Evolutionary conservation across 2,113 vertebrate species (phyloP), one percentile per base, ranked within the genome.

Genomic region (Panthera leo): DNA sequence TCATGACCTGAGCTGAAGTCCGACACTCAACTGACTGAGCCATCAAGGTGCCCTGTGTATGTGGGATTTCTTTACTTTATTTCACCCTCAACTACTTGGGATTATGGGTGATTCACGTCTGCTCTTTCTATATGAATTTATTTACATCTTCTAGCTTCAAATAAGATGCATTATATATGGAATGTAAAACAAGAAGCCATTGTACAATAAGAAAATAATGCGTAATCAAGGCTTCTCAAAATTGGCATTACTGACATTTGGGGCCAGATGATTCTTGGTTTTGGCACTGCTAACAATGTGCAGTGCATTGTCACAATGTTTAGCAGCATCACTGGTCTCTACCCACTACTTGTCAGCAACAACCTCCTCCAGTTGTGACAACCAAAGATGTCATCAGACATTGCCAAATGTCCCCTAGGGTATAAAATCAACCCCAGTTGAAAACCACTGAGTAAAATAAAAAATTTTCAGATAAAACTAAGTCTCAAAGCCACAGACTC

Each of bases 401-500:
- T 48, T 23, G 12, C 2, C 68, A 25, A 63, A 65, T 13, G 25
- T 48, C 29, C 25, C 58, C 6, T 12, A 2, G 34, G n/a, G 21
- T 8, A 27, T 27, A 93, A 79, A 84, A 85, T 1, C 3, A 4
- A 79, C 5, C 45, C 55, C 48, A 39, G 18, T 1, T 83, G 19
- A 79, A 79, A 92, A 86, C 23, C 36, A 94, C 2, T 51, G 12
- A 88, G n/a, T 55, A 78, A 89, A 92, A 90, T 58, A 25, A 87
- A 75, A 96, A 83, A 14, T 68, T 78, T 90, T 90, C 67, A 86
- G 21, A 85, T 85, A 91, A 96, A 71, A 55, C 27, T 84, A 88
- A 78, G 42, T 73, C 58, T 85, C 42, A 79, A 79, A 89, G 63
- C 23, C 23, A 89, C 0, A 82, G 8, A 16, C 7, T 80, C 36